These are phyloP conservation scores for Tricholauxania praeusta DNA, from an alignment of 2,888 invertebrate species.

Conservation along the genomic window DNA sequence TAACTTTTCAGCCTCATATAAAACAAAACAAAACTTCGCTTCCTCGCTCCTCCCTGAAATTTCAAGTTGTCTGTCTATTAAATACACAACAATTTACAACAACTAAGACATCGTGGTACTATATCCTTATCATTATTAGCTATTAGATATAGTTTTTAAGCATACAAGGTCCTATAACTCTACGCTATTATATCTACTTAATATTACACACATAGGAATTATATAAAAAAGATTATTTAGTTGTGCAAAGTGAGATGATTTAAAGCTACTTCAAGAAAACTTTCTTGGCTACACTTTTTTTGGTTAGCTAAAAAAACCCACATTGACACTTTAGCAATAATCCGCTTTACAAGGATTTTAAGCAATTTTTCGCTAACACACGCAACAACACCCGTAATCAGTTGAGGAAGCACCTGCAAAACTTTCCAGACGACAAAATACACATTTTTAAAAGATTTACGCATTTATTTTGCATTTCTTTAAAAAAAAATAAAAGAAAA, in stretches of 20 bases:
- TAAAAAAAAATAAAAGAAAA: conserved; percentile 21
- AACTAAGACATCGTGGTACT: no score
- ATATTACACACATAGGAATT: no score
- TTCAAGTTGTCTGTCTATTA: no score
- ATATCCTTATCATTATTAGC: no score
- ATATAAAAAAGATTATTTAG: no score
- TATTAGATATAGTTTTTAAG: no score
- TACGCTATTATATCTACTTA: no score
- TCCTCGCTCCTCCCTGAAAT: no score
- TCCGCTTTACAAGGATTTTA: conserved; percentile 31
- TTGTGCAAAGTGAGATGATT: neutral
- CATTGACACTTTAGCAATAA: conserved; percentile 5
- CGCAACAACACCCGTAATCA: conserved; percentile 20
- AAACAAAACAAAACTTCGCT: no score
- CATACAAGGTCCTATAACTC: no score
- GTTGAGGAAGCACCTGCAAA: conserved; percentile 46
- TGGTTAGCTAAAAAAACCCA: neutral
- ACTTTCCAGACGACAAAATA: conserved; percentile 52
- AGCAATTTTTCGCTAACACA: conserved; percentile 4
- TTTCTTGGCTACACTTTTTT: neutral
- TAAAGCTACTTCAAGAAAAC: neutral
- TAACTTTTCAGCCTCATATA: no score
- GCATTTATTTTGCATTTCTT: conserved; percentile 61
- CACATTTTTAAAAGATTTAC: conserved; percentile 49
- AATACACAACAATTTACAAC: no score